phyloP scores from a whole-genome alignment of 2,113 vertebrate genomes.

The Paramormyrops kingsleyae region DNA sequence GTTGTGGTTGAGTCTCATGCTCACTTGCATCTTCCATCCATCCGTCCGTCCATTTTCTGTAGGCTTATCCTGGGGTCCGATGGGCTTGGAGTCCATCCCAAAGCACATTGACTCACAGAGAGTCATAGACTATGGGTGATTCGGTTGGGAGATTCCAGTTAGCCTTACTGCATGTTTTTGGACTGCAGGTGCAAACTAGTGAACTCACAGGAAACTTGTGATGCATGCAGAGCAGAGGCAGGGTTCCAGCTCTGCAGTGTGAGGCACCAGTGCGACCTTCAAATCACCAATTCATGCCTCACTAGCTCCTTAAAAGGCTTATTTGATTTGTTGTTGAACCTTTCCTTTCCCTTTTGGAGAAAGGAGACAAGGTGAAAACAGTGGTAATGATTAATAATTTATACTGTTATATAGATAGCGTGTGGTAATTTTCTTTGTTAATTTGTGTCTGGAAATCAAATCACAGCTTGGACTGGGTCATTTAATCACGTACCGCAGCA shows the following conservation, averaged over 20 bases:
- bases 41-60: not conserved
- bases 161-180: not conserved
- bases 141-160: not conserved
- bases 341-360: not conserved
- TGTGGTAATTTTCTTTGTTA: conserved; percentile 41
- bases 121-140: not conserved
- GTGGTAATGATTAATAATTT: conserved; percentile 63
- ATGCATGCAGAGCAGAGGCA: not conserved
- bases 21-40: not conserved
- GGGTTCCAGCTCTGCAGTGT: not conserved
- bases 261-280: not conserved
- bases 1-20: not conserved
- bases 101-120: not conserved
- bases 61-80: not conserved
- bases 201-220: not conserved
- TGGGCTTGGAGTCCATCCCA: not conserved
- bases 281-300: conserved; percentile 30
- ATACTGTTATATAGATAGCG: conserved; percentile 32
- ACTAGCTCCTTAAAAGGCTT: not conserved
- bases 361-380: conserved; percentile 17
- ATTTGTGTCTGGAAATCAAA: conserved; percentile 61
- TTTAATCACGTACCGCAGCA: conserved; percentile 61
- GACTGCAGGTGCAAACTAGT: not conserved
- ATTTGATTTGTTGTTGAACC: not conserved
- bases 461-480: conserved; percentile 58